Base-by-base conservation (phyloP, 2,797 vertebrate species). In the Morelia viridis region DNA sequence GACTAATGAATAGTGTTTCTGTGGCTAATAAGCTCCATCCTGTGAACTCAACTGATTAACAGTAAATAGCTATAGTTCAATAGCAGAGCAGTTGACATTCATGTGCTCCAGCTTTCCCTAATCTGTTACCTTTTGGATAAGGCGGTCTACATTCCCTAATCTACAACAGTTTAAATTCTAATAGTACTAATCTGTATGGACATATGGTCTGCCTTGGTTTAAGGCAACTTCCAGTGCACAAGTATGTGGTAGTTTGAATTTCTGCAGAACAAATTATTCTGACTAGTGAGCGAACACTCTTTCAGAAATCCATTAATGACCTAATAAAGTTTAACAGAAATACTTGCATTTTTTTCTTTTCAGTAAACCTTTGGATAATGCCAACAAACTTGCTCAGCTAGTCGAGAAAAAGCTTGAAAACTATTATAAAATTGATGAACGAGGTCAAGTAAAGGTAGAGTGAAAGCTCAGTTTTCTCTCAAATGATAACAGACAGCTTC, bases 381-480 rank as follows among this genome's bases (percentile, higher is more conserved):
- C 98, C 90, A 98, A 97, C 96, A 97, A 94, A 89, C 97, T 99
- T 89, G 99, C 99, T 57, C 98, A 99, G 89, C 96, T 99, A 94
- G 98, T 99, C 95, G 99, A 99, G 96, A 96, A 96, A 87, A 98
- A 97, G 92, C 98, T 99, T 96, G 97, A 97, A 93, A 95, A 96
- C 86, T 98, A 99, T 97, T 99, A 98, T 87, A 98, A 98, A 94
- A 96, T 97, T 92, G 99, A 99, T 93, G 98, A 99, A 93, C 96
- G 94, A 35, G 96, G 96, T 92, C 98, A 98, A 96, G 98, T 98
- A 96, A 99, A 99, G 98, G 99, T 99, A 98, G 96, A 94, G 84
- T 94, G 60, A 92, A 89, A 93, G n/a, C 22, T 88, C 89, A 90
- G 28, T 88, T 88, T 64, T 26, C n/a, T n/a, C 22, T 80, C 4